Evolutionary conservation across 2,888 invertebrate genomes (phyloP).

Genomic region (Microplitis deprimator): DNA sequence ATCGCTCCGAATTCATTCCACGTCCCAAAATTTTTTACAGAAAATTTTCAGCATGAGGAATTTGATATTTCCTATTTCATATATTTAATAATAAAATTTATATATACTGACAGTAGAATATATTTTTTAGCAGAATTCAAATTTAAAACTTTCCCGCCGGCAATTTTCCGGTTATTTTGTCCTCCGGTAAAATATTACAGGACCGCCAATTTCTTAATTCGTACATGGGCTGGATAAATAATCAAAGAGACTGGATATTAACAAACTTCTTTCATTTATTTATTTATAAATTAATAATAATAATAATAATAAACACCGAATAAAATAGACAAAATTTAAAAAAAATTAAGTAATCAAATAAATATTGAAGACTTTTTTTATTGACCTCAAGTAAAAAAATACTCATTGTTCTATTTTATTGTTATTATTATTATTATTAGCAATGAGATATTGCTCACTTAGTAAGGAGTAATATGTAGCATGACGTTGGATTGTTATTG

Average conservation of each 20-base stretch:
- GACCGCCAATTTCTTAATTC: no score
- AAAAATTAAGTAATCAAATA: conserved; percentile 44
- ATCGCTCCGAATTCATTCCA: no score
- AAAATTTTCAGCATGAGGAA: no score
- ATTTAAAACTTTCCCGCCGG: no score
- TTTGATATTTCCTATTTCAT: no score
- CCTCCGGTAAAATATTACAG: no score
- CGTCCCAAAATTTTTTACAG: no score
- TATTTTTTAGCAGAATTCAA: no score
- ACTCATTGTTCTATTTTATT: conserved; percentile 28
- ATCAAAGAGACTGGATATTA: conserved; percentile 29
- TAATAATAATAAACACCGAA: no score
- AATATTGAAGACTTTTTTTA: conserved; percentile 46
- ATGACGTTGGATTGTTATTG: conserved; percentile 25
- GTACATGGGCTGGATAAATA: neutral
- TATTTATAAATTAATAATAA: conserved; percentile 23
- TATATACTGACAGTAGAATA: no score
- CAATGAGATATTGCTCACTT: conserved; percentile 24
- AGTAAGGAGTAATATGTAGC: conserved; percentile 40
- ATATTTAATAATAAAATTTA: no score
- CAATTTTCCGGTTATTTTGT: no score
- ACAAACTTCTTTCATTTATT: conserved; percentile 48
- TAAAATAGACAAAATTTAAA: conserved; percentile 13
- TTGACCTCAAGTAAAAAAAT: conserved; percentile 15
- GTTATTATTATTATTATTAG: conserved; percentile 10